Base-by-base conservation (phyloP, 2,113 vertebrate genomes). In the Mustela nigripes region DNA sequence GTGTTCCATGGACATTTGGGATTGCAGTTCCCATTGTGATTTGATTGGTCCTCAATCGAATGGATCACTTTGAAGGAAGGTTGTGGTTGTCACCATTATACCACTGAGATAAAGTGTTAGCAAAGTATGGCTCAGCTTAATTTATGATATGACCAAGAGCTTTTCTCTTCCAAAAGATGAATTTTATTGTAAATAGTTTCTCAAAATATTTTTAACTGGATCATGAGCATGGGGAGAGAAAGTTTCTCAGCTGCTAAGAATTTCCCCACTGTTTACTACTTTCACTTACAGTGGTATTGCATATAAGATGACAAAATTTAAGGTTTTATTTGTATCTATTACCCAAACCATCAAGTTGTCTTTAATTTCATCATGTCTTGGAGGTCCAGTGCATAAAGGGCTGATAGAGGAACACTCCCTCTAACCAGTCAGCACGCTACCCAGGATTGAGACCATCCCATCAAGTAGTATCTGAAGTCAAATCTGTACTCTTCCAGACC, bases 231-330 rank as follows among this genome's bases (percentile, higher is more conserved):
- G 81, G 97, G 91, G 92, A 93, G 88, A 94, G 92, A 97, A 95
- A 97, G 81, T 97, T 98, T 98, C 97, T 98, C 97, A 97, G 97
- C 98, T 98, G 97, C 98, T 98, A 98, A 98, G 85, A 98, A 96
- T 98, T 89, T 89, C 85, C 86, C 62, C 96, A 78, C 78, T 86
- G 78, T 62, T 97, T 97, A 91, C 71, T 97, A 98, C 96, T 87
- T 98, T 98, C 97, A 98, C 92, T 98, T 97, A 96, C 56, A 98
- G 96, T 97, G 96, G 96, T 93, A 97, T 97, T 62, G 19, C 48
- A 21, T 93, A 88, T 92, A 95, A 95, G 67, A 65, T 74, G 89
- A 81, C 82, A 94, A 24, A 96, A 96, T 73, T 95, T 96, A 98
- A 89, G 93, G 71, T 98, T 98, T 96, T 96, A 96, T 97, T 98